Percentiles rank a stretch among this genome's conserved stretches.
phyloP scores from a whole-genome alignment of 2,888 invertebrate genomes.

The Eucera pruinosa region DNA sequence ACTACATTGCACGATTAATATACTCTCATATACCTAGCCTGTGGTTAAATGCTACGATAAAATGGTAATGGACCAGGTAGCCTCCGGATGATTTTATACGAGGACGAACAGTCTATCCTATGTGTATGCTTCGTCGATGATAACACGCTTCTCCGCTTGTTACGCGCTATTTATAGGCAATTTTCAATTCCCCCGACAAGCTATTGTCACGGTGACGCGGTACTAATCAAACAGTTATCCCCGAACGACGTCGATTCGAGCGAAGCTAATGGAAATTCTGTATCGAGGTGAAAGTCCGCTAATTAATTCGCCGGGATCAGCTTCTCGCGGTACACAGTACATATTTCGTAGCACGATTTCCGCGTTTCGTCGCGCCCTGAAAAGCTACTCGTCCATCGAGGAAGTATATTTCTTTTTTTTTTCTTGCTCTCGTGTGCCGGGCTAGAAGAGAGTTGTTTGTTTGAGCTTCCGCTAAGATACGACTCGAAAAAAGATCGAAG shows the following conservation, averaged over 20 bases:
- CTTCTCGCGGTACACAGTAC: too few species aligned
- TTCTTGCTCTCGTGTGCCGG: not conserved
- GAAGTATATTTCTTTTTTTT: slow-evolving; percentile 5
- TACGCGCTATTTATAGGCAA: slow-evolving; percentile 40
- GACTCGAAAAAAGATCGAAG: slow-evolving; percentile 2
- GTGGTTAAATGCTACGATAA: too few species aligned
- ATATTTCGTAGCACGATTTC: slow-evolving; percentile 4
- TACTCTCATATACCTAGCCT: too few species aligned
- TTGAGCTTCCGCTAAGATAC: slow-evolving; percentile 16
- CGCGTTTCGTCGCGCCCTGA: slow-evolving; percentile 22
- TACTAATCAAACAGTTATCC: slow-evolving; percentile 2
- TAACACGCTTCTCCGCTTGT: slow-evolving; percentile 1
- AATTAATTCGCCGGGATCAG: slow-evolving; percentile 41
- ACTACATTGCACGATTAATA: too few species aligned
- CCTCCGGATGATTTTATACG: too few species aligned
- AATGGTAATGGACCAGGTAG: too few species aligned
- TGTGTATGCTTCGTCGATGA: not conserved
- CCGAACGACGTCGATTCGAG: not conserved
- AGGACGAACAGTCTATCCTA: too few species aligned
- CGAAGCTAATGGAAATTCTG: slow-evolving; percentile 25
- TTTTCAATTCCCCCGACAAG: slow-evolving; percentile 41
- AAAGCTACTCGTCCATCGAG: slow-evolving; percentile 19
- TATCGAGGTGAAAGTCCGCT: slow-evolving; percentile 52
- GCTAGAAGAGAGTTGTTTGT: slow-evolving; percentile 10
- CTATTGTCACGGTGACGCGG: slow-evolving; percentile 38